Base-by-base conservation (phyloP, 2,888 invertebrate species). In the Drosophila meridionalis region DNA sequence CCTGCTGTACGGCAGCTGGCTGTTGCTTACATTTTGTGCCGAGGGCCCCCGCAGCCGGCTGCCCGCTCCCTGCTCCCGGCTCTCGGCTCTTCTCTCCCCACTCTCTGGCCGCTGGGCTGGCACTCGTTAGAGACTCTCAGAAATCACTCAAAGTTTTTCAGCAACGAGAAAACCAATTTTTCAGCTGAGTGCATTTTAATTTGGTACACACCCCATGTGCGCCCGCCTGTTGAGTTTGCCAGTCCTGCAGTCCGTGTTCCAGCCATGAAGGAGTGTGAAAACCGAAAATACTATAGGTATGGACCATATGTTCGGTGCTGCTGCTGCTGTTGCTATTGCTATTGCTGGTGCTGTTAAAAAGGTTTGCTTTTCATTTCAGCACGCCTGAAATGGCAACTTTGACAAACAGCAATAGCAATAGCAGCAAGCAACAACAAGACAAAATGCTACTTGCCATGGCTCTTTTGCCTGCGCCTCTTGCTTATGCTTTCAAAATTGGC, bases 101-200 rank as follows among this genome's bases (percentile, higher is more conserved):
- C 38, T 26, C 42, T 11, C 14, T 34, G 28, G 12, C n/a, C 62
- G 43, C 14, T 68, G 70, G 70, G 53, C 32, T 45, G 69, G 65
- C 65, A 80, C 70, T 87, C 77, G 78, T 84, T 75, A 78, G 78
- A 85, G 70, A 87, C 87, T 87, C 88, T 87, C 90, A 83, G 77
- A 83, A 80, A 85, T 87, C 81, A 84, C 83, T 84, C 81, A 84
- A 89, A 88, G 83, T 89, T 83, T 89, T 77, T 79, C 79, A 82
- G 87, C 77, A 84, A 83, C 83, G 83, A 86, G 87, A 91, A 85
- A 93, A 92, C 90, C 91, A 93, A 93, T 93, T 93, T 93, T 92
- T 92, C 93, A 93, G 90, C 87, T 93, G 91, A 93, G 91, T 90
- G 92, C 89, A 91, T 92, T 92, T 93, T 93, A 92, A 92, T 93